phyloP scores from a whole-genome alignment of 2,113 vertebrate species.

The Daubentonia madagascariensis region DNA sequence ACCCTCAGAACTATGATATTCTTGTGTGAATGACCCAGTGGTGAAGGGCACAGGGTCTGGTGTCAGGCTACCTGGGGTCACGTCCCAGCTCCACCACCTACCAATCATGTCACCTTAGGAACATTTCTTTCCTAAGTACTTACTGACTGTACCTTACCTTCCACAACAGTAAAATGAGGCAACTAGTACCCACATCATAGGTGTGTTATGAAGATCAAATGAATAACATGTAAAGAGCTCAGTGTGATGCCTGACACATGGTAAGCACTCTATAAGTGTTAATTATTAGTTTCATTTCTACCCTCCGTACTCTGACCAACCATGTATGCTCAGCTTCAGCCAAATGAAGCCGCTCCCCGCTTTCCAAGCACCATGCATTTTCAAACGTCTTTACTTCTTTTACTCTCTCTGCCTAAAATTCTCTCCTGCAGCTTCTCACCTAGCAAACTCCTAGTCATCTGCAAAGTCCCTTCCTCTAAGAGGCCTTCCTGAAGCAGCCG shows the following conservation, averaged over 20 bases:
- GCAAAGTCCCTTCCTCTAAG: not conserved
- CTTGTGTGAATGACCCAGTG: not conserved
- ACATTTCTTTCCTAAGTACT: not conserved
- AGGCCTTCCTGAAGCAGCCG: not conserved
- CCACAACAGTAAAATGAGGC: not conserved
- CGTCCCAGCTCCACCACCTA: not conserved
- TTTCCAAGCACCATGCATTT: not conserved
- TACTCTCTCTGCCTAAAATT: not conserved
- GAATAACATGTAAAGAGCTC: not conserved
- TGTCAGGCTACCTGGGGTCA: not conserved
- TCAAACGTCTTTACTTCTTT: not conserved
- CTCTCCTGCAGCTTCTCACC: not conserved
- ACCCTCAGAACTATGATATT: not conserved
- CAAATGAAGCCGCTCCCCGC: not conserved
- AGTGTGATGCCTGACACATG: not conserved
- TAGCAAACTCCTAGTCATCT: conserved; percentile 6
- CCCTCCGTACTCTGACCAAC: not conserved
- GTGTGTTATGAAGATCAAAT: not conserved
- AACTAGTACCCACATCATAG: not conserved
- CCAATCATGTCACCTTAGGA: not conserved
- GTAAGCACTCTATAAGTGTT: not conserved
- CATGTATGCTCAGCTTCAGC: not conserved
- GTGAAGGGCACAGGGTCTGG: not conserved
- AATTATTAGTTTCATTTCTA: not conserved
- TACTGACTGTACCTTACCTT: not conserved